Percentiles rank a stretch among this genome's conserved stretches.
phyloP scores from a whole-genome alignment of 2,888 invertebrate genomes.

The Tipula unca region DNA sequence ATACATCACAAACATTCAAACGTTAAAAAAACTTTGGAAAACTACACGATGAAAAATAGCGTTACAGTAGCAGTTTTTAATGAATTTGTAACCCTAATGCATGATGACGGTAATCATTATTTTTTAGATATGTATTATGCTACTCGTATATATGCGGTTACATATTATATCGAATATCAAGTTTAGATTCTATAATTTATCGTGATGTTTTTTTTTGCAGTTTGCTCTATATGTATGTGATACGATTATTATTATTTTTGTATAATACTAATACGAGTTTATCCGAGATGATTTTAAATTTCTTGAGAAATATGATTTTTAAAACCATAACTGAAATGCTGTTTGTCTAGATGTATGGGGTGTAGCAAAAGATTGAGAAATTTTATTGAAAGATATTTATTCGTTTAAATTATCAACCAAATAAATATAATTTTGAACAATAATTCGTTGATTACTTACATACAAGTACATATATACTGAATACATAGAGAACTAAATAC shows the following conservation, averaged over 20 bases:
- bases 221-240: background rate
- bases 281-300: background rate
- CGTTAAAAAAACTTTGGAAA: background rate
- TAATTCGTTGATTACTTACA: too few relatives aligned
- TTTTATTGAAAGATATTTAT: background rate
- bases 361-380: background rate
- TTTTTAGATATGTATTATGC: background rate
- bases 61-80: background rate
- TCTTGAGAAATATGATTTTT: background rate
- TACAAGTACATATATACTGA: too few relatives aligned
- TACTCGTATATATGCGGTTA: background rate
- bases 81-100: background rate
- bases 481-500: too few relatives aligned
- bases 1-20: background rate
- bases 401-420: too few relatives aligned
- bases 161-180: background rate
- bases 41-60: background rate
- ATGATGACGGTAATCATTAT: background rate
- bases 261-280: background rate
- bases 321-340: background rate
- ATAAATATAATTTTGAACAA: too few relatives aligned
- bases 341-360: background rate
- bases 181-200: background rate
- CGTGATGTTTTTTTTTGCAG: background rate
- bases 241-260: too few relatives aligned